phyloP scores from a whole-genome alignment of 2,888 invertebrate genomes.

The Patella depressa region DNA sequence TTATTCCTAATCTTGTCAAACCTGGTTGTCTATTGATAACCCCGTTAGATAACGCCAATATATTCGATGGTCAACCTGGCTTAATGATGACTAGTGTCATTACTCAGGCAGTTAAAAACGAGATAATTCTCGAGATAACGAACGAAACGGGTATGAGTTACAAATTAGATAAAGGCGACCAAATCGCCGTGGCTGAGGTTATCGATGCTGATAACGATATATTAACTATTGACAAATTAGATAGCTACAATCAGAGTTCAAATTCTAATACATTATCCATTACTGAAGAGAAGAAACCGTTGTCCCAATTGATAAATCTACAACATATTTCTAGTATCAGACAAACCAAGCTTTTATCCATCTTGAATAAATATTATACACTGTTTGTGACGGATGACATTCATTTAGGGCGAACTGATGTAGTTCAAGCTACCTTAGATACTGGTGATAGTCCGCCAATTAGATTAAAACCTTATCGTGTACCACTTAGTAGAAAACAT shows the following conservation, averaged over 20 bases:
- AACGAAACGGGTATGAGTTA: not conserved
- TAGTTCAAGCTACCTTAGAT: not conserved
- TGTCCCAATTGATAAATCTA: not conserved
- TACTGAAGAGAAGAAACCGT: not conserved
- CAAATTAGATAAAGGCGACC: not conserved
- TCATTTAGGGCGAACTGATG: not conserved
- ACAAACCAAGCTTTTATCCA: not conserved
- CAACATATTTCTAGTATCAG: not conserved
- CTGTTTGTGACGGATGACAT: not conserved
- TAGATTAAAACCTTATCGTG: conserved; percentile 13
- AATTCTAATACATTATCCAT: too few relatives aligned
- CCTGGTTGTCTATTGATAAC: not conserved
- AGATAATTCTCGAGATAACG: not conserved
- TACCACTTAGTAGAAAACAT: not conserved
- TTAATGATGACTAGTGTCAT: not conserved
- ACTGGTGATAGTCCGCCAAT: conserved; percentile 15
- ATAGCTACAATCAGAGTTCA: not conserved
- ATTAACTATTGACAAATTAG: not conserved
- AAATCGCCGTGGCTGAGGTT: not conserved
- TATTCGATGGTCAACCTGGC: not conserved
- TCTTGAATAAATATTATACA: not conserved
- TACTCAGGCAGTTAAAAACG: not conserved
- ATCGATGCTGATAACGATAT: too few relatives aligned
- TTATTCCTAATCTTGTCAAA: too few relatives aligned
- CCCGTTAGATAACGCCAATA: not conserved